Evolutionary conservation across 2,797 vertebrate genomes (phyloP), one percentile per base, ranked within the genome.

Genomic region (Rhincodon typus): DNA sequence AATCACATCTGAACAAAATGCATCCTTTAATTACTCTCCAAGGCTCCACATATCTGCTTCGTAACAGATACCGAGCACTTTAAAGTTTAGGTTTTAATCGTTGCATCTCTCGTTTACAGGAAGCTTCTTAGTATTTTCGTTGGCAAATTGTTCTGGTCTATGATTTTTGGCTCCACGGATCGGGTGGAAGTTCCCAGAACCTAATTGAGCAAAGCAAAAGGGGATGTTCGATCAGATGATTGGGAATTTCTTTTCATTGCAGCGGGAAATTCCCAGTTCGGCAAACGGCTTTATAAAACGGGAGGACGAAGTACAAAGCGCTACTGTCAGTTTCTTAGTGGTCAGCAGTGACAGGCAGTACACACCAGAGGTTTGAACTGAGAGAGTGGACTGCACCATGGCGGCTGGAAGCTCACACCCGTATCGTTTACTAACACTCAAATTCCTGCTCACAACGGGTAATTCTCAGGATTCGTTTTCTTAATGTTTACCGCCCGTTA

Each of bases 61-160:
- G 46, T 17, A 6, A 7, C 7, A 46, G 82, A 46, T 84, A 84
- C 23, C 38, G 19, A 21, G 7, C 6, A 46, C 21, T 84, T 46
- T 23, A 0, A 21, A 84, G 42, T 46, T 46, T 10, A 23, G 19
- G 4, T 84, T 21, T 21, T 19, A 42, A 42, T 7, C 19, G 17
- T 38, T 8, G 12, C 25, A 34, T 5, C 13, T 23, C 79, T 84
- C 5, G 38, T 21, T 42, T 84, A 17, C 5, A 1, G 4, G 42
- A 19, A 84, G 6, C 4, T 46, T 84, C 46, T 46, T 23, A 7
- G 1, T 84, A 34, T 46, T 23, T 84, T 84, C 8, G 17, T 82
- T 38, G n/a, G 30, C 0, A 3, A 3, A 13, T 17, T 17, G 2
- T 46, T 17, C 66, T 2, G 5, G 66, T n/a, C 38, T 3, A 0